Evolutionary conservation across 2,113 vertebrate species (phyloP).

Genomic region (Typhlomys cinereus): DNA sequence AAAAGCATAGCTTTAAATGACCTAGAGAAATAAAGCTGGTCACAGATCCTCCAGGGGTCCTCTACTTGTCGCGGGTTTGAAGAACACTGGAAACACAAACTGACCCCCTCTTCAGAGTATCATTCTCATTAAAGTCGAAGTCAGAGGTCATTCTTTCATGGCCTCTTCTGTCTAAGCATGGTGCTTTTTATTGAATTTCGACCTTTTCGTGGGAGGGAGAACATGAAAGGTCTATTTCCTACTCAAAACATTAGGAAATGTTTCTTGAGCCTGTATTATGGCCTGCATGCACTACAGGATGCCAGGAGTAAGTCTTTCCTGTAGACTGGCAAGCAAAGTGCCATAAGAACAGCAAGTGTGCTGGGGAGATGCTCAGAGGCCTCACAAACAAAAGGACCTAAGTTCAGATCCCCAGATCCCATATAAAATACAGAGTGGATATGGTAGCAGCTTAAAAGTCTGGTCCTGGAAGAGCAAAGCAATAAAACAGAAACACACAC

Average conservation of each 20-base stretch:
- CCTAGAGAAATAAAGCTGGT: not conserved
- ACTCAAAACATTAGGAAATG: not conserved
- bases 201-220: not conserved
- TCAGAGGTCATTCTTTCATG: not conserved
- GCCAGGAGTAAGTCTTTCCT: not conserved
- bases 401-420: too few relatives aligned
- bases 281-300: not conserved
- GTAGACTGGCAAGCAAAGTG: not conserved
- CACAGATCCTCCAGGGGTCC: too few relatives aligned
- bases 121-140: not conserved
- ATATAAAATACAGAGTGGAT: too few relatives aligned
- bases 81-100: not conserved
- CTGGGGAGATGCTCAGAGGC: too few relatives aligned
- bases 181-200: slow-evolving; percentile 7
- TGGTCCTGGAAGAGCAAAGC: too few relatives aligned
- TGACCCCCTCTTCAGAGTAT: not conserved
- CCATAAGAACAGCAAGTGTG: not conserved
- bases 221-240: not conserved
- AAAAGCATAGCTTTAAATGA: not conserved
- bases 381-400: too few relatives aligned
- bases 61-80: not conserved
- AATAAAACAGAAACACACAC: too few relatives aligned
- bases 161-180: not conserved
- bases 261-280: not conserved
- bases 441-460: too few relatives aligned